Percentiles rank a stretch among this genome's conserved stretches.
phyloP scores from a whole-genome alignment of 2,113 vertebrate genomes.

The Chascanopsetta lugubris region DNA sequence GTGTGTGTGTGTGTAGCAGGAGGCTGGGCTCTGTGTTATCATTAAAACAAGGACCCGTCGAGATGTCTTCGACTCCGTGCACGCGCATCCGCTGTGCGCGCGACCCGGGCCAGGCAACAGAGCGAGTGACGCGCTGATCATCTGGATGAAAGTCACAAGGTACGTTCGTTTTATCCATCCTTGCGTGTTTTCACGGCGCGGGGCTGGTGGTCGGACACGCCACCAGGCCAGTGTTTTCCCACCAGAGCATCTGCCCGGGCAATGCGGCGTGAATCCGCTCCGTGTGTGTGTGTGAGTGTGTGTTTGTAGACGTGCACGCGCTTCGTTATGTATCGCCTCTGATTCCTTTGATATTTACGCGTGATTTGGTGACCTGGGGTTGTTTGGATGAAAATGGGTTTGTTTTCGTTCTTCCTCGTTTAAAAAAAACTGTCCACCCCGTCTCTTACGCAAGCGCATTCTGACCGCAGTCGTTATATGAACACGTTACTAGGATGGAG shows the following conservation, averaged over 20 bases:
- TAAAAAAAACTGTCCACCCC: too few species aligned
- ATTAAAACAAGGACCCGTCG: slow-evolving; percentile 48
- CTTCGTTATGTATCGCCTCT: background rate
- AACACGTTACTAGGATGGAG: too few species aligned
- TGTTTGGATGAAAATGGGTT: background rate
- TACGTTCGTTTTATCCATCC: slow-evolving; percentile 35
- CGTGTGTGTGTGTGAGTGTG: background rate
- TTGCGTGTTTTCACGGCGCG: background rate
- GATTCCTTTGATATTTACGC: background rate
- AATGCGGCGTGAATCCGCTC: slow-evolving; percentile 52
- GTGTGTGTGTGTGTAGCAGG: background rate
- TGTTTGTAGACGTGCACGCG: background rate
- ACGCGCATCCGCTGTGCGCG: slow-evolving; percentile 21
- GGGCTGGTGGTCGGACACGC: background rate
- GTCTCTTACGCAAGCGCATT: slow-evolving; percentile 50
- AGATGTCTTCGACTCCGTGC: slow-evolving; percentile 45
- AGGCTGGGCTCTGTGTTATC: slow-evolving; percentile 43
- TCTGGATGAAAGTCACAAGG: slow-evolving; percentile 73
- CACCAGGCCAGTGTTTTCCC: slow-evolving; percentile 16
- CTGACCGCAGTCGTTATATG: background rate
- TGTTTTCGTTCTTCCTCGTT: too few species aligned
- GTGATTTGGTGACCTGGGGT: background rate
- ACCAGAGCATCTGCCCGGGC: slow-evolving; percentile 30
- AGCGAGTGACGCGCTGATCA: slow-evolving; percentile 47
- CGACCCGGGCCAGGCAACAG: slow-evolving; percentile 47